Percentiles rank a stretch among this genome's conserved stretches.
These are phyloP conservation scores for Temnothorax ravouxi DNA, from an alignment of 2,888 invertebrate species.

Conservation along the genomic window DNA sequence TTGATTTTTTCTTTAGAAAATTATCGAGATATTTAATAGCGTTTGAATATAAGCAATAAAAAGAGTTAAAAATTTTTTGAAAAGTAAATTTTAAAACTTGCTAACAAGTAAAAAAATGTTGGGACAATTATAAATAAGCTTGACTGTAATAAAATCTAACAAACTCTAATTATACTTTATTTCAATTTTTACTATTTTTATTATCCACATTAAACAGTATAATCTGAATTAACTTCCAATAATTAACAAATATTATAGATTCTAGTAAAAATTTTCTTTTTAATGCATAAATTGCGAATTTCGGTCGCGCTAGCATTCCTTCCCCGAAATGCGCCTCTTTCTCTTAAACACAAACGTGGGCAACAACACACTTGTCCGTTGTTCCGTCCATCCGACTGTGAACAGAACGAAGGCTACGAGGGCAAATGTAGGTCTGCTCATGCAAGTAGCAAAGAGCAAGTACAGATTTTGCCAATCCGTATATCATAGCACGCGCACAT, in stretches of 20 bases:
- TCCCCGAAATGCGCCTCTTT: constrained; percentile 63
- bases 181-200: neutral
- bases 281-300: neutral
- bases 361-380: constrained; percentile 67
- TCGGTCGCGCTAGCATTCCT: constrained; percentile 47
- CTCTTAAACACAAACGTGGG: constrained; percentile 56
- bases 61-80: neutral
- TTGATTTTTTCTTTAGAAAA: neutral
- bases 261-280: neutral
- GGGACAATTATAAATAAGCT: neutral
- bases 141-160: neutral
- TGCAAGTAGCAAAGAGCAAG: constrained; percentile 44
- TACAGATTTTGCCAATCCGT: constrained; percentile 38
- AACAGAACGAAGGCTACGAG: constrained; percentile 73
- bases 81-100: neutral
- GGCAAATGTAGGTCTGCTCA: constrained; percentile 51
- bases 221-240: neutral
- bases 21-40: neutral
- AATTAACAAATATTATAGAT: neutral
- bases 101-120: neutral
- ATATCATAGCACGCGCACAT: constrained; percentile 47
- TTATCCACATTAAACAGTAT: neutral
- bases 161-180: neutral
- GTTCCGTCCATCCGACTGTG: constrained; percentile 78
- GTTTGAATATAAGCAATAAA: constrained; percentile 4